Evolutionary conservation across 2,888 invertebrate genomes (phyloP).

Genomic region (Eupithecia pulchellata): DNA sequence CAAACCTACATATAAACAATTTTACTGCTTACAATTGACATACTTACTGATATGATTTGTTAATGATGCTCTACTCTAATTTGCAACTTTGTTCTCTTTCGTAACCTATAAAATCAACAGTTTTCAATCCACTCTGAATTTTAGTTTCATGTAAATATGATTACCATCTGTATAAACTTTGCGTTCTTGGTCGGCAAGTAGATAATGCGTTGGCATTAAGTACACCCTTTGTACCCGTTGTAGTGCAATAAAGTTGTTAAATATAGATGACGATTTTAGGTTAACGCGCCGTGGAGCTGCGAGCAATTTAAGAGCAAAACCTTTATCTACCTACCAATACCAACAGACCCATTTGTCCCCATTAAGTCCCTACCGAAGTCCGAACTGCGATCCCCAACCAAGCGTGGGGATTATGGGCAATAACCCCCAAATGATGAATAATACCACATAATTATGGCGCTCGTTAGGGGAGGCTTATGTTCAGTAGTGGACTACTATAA

Average conservation of each 20-base stretch:
- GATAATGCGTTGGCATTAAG: too few relatives aligned
- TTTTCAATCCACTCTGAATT: not conserved
- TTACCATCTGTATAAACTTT: too few relatives aligned
- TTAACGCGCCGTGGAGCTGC: not conserved
- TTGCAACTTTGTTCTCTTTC: not conserved
- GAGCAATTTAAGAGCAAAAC: not conserved
- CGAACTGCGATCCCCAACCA: too few relatives aligned
- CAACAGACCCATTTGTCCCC: not conserved
- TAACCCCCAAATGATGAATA: too few relatives aligned
- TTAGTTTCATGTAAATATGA: not conserved
- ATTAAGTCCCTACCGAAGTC: slow-evolving; percentile 7
- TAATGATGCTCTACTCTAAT: not conserved
- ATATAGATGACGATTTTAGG: not conserved
- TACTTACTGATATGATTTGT: not conserved
- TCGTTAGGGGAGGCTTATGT: too few relatives aligned
- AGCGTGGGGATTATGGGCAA: too few relatives aligned
- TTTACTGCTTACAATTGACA: too few relatives aligned
- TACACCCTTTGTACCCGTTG: too few relatives aligned
- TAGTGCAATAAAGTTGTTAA: too few relatives aligned
- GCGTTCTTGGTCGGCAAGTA: too few relatives aligned
- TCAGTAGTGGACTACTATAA: too few relatives aligned
- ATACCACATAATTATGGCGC: too few relatives aligned
- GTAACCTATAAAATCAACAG: not conserved
- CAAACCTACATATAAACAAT: not conserved
- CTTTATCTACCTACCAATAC: not conserved